phyloP scores from a whole-genome alignment of 1,140 invertebrate species.

The Listronotus bonariensis region DNA sequence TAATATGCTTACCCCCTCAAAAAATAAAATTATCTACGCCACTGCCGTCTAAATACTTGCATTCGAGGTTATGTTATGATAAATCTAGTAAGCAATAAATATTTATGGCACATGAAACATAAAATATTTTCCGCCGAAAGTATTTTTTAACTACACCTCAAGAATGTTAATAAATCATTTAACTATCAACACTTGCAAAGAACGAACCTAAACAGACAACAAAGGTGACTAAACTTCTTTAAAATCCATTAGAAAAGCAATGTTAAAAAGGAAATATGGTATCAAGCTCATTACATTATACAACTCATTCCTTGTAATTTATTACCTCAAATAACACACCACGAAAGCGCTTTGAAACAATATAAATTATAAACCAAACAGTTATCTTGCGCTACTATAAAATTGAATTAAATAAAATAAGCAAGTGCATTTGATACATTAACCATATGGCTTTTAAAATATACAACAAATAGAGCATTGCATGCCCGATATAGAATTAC shows the following conservation, averaged over 20 bases:
- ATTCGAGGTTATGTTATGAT: too few relatives aligned
- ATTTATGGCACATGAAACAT: background rate
- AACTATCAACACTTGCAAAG: too few relatives aligned
- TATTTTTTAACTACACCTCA: background rate
- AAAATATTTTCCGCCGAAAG: slow-evolving; percentile 1
- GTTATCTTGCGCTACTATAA: too few relatives aligned
- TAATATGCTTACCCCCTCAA: too few relatives aligned
- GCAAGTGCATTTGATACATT: slow-evolving; percentile 9
- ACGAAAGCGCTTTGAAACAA: too few relatives aligned
- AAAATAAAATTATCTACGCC: too few relatives aligned
- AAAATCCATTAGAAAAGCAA: slow-evolving; percentile 10
- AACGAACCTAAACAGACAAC: too few relatives aligned
- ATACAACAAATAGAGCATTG: slow-evolving; percentile 8
- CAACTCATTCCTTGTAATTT: too few relatives aligned
- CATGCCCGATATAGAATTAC: background rate
- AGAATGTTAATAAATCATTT: slow-evolving; percentile 12
- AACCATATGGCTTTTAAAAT: slow-evolving; percentile 13
- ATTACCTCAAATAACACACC: too few relatives aligned
- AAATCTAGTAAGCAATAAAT: background rate
- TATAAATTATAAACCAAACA: too few relatives aligned
- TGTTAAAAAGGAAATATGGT: slow-evolving; percentile 14
- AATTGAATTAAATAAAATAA: slow-evolving; percentile 7
- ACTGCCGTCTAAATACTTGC: too few relatives aligned
- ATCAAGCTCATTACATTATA: background rate
- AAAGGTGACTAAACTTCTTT: slow-evolving; percentile 1